Conservation (phyloP, 2,888 invertebrate species). For the Cephus spinipes region DNA sequence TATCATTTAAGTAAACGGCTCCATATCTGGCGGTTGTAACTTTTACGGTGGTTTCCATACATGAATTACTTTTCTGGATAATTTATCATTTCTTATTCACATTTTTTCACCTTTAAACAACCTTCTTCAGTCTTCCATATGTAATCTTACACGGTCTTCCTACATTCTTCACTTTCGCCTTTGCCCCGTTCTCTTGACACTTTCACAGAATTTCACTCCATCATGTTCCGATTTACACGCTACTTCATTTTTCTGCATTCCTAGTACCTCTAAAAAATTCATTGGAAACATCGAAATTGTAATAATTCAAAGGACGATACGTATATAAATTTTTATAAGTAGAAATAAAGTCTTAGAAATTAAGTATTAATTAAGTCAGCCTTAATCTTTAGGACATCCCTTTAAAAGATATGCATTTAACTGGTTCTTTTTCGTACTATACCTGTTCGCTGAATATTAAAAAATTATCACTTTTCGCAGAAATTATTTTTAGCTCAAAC, state of each 20-base stretch:
- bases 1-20: constrained; percentile 32
- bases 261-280: background rate
- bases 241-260: background rate
- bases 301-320: too few species aligned
- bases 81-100: background rate
- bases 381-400: background rate
- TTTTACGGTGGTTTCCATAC: background rate
- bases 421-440: background rate
- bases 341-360: background rate
- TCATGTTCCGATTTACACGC: background rate
- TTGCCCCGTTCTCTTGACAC: background rate
- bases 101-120: background rate
- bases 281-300: background rate
- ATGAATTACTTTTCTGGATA: background rate
- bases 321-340: too few species aligned
- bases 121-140: background rate
- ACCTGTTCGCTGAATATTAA: background rate
- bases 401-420: background rate
- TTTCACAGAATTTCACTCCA: background rate
- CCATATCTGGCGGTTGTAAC: background rate
- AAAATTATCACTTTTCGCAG: background rate
- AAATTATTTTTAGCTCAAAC: background rate
- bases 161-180: too few species aligned
- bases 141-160: too few species aligned
- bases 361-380: background rate